Evolutionary conservation across 2,113 vertebrate species (phyloP), one percentile per base, ranked within the genome.

Genomic region (Calyptomena viridis): DNA sequence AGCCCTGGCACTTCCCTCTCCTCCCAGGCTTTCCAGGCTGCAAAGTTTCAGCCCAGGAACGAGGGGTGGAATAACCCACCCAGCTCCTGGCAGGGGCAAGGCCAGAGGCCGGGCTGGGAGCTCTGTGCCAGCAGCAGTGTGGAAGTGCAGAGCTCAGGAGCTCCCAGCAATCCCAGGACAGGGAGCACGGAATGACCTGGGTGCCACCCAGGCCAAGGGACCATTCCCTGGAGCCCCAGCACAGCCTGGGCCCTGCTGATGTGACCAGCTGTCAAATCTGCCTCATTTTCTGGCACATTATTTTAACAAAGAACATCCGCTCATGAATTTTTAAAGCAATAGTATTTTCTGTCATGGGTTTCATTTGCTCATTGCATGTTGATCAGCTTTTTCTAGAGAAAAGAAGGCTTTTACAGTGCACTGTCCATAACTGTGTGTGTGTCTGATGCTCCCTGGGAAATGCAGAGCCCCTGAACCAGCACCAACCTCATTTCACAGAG

Each of bases 91-190:
- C 64, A 84, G 64, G 33, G 37, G 64, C 30, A 52, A 81, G 88
- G 42, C 23, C 66, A 5, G 5, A 30, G 85, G 27, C 12, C 0
- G 2, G 59, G 50, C 50, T 18, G 30, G 25, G 24, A 31, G 76
- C 33, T 4, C 39, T 2, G 22, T 5, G 33, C 69, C 47, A 5
- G 5, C 64, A 14, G 1, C 75, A 31, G 2, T 1, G 17, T 12
- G 2, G 2, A 35, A n/a, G 33, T 14, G 4, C 35, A 3, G 4
- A 46, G 11, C 64, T 40, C 44, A 11, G 22, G 62, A 66, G 23
- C 7, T 33, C 58, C 10, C 11, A 80, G 71, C 66, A 33, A 7
- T 2, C 3, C 42, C 0, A 5, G 30, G 35, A 59, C 19, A 82
- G 55, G 60, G 24, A 83, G 53, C 14, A 30, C 27, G 39, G 40